A percentile compares a stretch with the other conserved stretches of the same genome.
These are phyloP conservation scores for Dryoscopus gambensis DNA, from an alignment of 2,113 vertebrate genomes.

Conservation along the genomic window DNA sequence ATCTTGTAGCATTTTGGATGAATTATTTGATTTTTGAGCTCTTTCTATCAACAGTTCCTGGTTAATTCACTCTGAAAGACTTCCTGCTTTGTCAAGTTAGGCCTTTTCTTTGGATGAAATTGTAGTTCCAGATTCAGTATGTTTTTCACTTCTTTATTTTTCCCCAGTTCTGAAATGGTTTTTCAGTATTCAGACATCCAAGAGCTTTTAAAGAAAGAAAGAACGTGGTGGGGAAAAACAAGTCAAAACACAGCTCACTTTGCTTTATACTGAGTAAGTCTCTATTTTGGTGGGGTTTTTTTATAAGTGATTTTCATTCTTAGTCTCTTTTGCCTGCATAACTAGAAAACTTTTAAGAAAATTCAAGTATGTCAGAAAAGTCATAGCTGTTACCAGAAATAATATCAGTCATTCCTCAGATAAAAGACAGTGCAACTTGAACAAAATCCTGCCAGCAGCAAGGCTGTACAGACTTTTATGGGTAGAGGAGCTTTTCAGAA, in stretches of 20 bases:
- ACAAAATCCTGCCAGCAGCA: background rate
- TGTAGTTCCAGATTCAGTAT: background rate
- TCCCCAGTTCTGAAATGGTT: background rate
- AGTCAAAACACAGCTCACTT: background rate
- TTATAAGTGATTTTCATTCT: background rate
- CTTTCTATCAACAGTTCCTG: background rate
- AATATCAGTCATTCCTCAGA: background rate
- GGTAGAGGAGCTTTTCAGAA: background rate
- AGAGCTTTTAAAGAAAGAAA: background rate
- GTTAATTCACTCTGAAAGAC: background rate
- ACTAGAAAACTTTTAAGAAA: background rate
- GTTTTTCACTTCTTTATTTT: background rate
- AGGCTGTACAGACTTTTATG: background rate
- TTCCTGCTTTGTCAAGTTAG: background rate
- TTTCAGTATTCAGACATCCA: background rate
- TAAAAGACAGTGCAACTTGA: background rate
- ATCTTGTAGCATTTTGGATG: background rate
- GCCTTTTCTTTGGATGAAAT: background rate
- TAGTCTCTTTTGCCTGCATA: background rate
- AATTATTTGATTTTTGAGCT: background rate
- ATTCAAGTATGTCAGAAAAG: background rate
- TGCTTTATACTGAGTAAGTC: background rate
- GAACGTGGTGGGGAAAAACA: background rate
- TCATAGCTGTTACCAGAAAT: background rate
- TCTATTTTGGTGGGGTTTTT: background rate